phyloP scores from a whole-genome alignment of 2,888 invertebrate species.

The Caenorhabditis sinica region DNA sequence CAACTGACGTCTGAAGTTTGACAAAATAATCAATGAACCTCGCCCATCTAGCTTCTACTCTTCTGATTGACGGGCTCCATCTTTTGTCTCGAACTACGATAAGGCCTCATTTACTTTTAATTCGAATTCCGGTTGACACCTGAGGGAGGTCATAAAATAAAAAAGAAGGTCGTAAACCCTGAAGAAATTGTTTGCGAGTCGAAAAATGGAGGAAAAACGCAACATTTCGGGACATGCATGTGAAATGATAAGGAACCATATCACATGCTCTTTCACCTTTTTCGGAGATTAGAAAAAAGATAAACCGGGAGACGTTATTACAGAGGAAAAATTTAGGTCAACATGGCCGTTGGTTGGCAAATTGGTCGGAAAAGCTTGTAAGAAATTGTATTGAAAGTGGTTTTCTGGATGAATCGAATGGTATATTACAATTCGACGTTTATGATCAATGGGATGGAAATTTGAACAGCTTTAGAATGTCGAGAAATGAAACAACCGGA shows the following conservation, averaged over 20 bases:
- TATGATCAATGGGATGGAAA: slow-evolving; percentile 40
- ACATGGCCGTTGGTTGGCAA: not conserved
- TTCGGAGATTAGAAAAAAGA: slow-evolving; percentile 27
- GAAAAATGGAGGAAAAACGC: slow-evolving; percentile 15
- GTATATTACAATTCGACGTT: slow-evolving; percentile 12
- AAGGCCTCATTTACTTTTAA: slow-evolving; percentile 13
- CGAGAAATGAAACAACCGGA: slow-evolving; percentile 9
- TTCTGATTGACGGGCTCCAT: slow-evolving; percentile 13
- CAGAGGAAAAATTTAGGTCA: slow-evolving; percentile 24
- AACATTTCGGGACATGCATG: slow-evolving; percentile 18
- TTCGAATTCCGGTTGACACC: slow-evolving; percentile 40
- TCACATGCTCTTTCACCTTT: slow-evolving; percentile 46
- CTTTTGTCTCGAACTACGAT: not conserved
- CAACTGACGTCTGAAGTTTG: not conserved
- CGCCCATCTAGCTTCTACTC: not conserved
- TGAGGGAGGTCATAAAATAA: slow-evolving; percentile 39
- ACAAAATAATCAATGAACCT: not conserved
- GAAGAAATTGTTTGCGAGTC: slow-evolving; percentile 5
- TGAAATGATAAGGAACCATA: slow-evolving; percentile 12
- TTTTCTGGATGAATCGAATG: slow-evolving; percentile 31
- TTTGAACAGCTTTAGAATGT: slow-evolving; percentile 22
- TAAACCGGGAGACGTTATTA: slow-evolving; percentile 15
- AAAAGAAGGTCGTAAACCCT: slow-evolving; percentile 7
- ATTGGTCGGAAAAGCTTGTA: slow-evolving; percentile 27
- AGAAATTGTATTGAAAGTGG: slow-evolving; percentile 2